Percentiles rank a stretch among this genome's conserved stretches.
phyloP scores from a whole-genome alignment of 2,113 vertebrate species.

The Coptodon bakossiorum region DNA sequence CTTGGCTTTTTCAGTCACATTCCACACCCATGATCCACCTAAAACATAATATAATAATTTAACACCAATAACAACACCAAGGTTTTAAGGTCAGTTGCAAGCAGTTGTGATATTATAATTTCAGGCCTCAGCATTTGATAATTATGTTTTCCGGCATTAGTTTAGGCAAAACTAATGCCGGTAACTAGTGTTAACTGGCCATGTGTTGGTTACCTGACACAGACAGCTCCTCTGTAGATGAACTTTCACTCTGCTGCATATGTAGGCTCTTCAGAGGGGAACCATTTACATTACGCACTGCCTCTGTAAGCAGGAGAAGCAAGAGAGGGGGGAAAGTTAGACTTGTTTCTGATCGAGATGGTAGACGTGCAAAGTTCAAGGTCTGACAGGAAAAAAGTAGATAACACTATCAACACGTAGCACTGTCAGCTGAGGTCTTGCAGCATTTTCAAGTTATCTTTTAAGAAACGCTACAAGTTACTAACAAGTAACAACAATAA shows the following conservation, averaged over 20 bases:
- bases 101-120: neutral
- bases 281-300: conserved; percentile 11
- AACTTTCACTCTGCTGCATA: conserved; percentile 42
- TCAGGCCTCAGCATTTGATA: neutral
- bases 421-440: neutral
- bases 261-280: conserved; percentile 12
- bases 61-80: neutral
- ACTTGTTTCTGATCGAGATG: neutral
- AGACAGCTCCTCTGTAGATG: conserved; percentile 56
- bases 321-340: neutral
- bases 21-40: conserved; percentile 65
- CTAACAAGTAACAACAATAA: neutral
- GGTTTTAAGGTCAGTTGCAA: neutral
- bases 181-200: neutral
- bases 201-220: conserved; percentile 43
- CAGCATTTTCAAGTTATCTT: neutral
- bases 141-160: neutral
- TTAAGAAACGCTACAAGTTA: neutral
- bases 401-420: neutral
- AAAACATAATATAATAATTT: neutral
- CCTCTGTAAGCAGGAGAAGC: conserved; percentile 14
- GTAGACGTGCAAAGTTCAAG: neutral
- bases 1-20: conserved; percentile 30
- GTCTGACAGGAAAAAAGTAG: neutral
- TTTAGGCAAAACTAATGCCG: neutral